Conservation (phyloP, 2,888 invertebrate species). For the Pseudolycoriella hygida region DNA sequence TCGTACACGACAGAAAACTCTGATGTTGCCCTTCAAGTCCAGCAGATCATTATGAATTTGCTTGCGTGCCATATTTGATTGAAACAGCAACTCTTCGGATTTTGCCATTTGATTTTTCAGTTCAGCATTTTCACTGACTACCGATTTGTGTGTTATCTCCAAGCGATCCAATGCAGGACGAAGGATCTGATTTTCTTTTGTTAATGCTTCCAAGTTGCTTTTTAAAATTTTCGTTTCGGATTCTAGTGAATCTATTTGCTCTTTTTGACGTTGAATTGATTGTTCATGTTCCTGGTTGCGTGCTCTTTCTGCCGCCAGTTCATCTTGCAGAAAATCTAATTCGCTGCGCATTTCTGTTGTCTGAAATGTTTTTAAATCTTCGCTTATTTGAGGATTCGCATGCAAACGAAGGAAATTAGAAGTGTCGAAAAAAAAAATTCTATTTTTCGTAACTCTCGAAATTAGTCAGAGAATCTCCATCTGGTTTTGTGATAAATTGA, state of each 20-base stretch:
- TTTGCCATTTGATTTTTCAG: constrained; percentile 17
- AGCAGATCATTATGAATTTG: constrained; percentile 51
- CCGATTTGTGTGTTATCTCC: no score
- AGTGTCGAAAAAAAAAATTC: no score
- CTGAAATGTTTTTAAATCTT: no score
- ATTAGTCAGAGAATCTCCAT: no score
- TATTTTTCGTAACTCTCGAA: no score
- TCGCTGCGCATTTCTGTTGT: no score
- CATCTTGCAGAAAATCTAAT: no score
- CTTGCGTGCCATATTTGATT: constrained; percentile 36
- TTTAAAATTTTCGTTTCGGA: neutral
- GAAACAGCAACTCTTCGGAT: constrained; percentile 24
- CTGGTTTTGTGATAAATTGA: no score
- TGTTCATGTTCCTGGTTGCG: constrained; percentile 14
- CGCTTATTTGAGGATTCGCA: no score
- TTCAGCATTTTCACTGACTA: no score
- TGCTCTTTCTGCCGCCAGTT: no score
- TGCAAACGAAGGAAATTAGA: no score
- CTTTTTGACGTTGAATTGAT: constrained; percentile 11
- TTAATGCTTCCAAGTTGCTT: constrained; percentile 8
- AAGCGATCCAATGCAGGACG: constrained; percentile 17
- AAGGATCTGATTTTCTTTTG: constrained; percentile 16
- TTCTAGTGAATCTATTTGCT: constrained; percentile 14
- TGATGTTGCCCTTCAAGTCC: constrained; percentile 60
- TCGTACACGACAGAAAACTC: constrained; percentile 62